Conservation (phyloP, 2,113 vertebrate genomes). For the Mormyrus iriodes region DNA sequence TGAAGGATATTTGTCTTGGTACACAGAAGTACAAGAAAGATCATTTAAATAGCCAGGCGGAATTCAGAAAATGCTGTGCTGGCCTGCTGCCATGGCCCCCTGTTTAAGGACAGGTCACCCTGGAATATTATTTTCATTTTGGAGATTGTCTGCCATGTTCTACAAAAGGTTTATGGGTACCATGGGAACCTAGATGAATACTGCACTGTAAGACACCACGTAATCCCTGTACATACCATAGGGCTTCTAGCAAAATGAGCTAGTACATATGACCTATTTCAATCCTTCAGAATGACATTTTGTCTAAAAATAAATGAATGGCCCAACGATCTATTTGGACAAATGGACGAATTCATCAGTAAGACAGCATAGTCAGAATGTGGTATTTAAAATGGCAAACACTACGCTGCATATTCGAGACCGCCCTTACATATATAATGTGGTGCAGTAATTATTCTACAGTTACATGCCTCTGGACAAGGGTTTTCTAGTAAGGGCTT, state of each 20-base stretch:
- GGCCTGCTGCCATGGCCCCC: background rate
- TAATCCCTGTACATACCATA: background rate
- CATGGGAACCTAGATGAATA: background rate
- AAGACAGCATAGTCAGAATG: background rate
- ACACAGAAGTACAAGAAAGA: background rate
- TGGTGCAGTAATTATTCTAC: background rate
- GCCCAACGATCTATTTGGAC: background rate
- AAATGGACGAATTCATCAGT: background rate
- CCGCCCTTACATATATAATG: background rate
- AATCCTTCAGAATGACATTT: background rate
- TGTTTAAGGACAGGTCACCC: background rate
- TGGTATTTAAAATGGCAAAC: background rate
- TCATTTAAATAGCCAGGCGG: background rate
- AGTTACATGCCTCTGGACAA: background rate
- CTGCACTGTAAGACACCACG: background rate
- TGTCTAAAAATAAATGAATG: background rate
- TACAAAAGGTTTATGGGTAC: background rate
- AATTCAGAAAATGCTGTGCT: background rate
- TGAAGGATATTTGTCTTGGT: background rate
- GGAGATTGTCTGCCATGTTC: background rate
- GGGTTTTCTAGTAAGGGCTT: background rate
- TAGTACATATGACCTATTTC: background rate
- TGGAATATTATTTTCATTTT: constrained; percentile 4
- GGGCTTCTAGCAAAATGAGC: background rate
- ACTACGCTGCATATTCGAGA: background rate